Conservation (phyloP, 2,113 vertebrate species). For the Phalacrocorax pelagicus region DNA sequence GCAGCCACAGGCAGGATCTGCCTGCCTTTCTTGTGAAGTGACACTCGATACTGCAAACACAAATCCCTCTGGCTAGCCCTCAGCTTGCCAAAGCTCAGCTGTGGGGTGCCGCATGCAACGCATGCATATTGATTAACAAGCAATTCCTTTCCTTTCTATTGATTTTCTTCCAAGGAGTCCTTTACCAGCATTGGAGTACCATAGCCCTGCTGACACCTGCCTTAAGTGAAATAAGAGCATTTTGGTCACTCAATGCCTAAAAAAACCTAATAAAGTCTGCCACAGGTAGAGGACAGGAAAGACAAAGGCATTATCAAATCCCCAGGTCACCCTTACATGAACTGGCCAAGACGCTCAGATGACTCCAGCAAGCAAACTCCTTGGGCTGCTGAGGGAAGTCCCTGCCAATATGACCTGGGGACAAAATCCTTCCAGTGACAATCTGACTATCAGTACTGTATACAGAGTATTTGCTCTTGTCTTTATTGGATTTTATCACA, state of each 20-base stretch:
- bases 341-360: neutral
- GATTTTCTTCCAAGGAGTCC: neutral
- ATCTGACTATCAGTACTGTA: neutral
- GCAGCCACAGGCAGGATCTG: neutral
- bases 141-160: neutral
- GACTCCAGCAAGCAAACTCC: neutral
- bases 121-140: neutral
- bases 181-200: neutral
- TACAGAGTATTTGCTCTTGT: neutral
- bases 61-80: neutral
- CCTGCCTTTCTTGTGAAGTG: neutral
- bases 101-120: neutral
- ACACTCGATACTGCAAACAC: neutral
- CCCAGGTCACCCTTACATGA: neutral
- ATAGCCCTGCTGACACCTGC: neutral
- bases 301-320: neutral
- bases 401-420: neutral
- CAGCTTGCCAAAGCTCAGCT: neutral
- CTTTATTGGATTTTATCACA: constrained; percentile 33
- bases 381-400: neutral
- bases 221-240: neutral
- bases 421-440: neutral
- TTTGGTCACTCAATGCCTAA: neutral
- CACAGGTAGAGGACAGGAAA: neutral
- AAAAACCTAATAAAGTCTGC: neutral